These are phyloP conservation scores for Phylloscopus trochiloides DNA, from an alignment of 2,113 vertebrate genomes.

Conservation along the genomic window DNA sequence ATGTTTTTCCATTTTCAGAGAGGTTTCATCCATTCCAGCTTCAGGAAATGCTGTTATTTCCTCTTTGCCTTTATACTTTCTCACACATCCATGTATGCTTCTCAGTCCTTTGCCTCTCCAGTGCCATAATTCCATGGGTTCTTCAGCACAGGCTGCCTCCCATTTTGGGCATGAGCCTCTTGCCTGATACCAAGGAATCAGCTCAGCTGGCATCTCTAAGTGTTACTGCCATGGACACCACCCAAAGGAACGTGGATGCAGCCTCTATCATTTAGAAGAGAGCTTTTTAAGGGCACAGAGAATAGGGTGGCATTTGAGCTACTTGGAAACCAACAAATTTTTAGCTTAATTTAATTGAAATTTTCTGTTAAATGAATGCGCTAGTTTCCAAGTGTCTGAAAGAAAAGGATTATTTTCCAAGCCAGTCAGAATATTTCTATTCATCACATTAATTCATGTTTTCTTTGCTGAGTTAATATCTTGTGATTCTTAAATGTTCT, in stretches of 20 bases:
- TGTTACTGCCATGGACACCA: neutral
- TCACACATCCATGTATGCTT: neutral
- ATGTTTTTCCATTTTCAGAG: neutral
- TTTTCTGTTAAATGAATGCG: neutral
- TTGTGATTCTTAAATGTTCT: neutral
- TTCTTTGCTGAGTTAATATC: neutral
- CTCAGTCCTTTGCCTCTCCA: neutral
- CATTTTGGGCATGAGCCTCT: accelerated
- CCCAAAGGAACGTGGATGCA: accelerated
- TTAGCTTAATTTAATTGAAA: neutral
- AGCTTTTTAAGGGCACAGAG: neutral
- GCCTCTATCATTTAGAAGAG: neutral
- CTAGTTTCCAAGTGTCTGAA: neutral
- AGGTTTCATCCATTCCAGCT: neutral
- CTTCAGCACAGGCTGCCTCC: neutral
- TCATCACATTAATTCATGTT: neutral
- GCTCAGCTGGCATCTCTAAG: neutral
- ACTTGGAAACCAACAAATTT: neutral
- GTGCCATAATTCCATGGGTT: neutral
- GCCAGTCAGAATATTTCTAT: neutral
- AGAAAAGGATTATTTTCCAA: neutral
- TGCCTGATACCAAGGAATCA: neutral
- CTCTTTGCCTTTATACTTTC: neutral
- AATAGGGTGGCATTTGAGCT: neutral
- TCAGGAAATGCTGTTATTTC: neutral